Conservation (phyloP, 2,797 vertebrate genomes). For the Peromyscus eremicus region DNA sequence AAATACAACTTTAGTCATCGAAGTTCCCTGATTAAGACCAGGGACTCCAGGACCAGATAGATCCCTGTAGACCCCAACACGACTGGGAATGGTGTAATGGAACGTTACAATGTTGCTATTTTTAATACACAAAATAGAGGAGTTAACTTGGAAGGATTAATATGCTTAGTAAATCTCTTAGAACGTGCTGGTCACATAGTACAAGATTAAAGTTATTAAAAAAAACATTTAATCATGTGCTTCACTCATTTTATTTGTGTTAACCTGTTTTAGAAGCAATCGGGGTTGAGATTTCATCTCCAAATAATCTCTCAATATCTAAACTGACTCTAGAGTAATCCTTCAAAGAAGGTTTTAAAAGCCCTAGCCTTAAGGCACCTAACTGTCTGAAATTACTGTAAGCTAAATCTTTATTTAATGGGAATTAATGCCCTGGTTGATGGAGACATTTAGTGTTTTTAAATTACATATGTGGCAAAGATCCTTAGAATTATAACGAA, state of each 20-base stretch:
- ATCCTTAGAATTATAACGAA: background rate
- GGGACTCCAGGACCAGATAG: background rate
- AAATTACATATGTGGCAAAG: background rate
- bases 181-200: background rate
- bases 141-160: background rate
- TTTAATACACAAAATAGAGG: background rate
- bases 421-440: background rate
- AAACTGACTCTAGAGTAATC: background rate
- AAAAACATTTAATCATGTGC: background rate
- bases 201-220: background rate
- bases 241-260: background rate
- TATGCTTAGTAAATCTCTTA: background rate
- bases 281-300: background rate
- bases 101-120: background rate
- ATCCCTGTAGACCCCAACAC: background rate
- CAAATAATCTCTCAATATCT: background rate
- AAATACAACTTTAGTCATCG: background rate
- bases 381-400: background rate
- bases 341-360: conserved; percentile 15
- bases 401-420: conserved; percentile 4
- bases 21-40: background rate
- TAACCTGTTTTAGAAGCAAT: background rate
- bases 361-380: background rate
- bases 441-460: background rate
- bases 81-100: background rate